A percentile compares a stretch with the other conserved stretches of the same genome.
These are phyloP conservation scores for Pangasius mekongensis DNA, from an alignment of 2,797 vertebrate species.

Conservation along the genomic window DNA sequence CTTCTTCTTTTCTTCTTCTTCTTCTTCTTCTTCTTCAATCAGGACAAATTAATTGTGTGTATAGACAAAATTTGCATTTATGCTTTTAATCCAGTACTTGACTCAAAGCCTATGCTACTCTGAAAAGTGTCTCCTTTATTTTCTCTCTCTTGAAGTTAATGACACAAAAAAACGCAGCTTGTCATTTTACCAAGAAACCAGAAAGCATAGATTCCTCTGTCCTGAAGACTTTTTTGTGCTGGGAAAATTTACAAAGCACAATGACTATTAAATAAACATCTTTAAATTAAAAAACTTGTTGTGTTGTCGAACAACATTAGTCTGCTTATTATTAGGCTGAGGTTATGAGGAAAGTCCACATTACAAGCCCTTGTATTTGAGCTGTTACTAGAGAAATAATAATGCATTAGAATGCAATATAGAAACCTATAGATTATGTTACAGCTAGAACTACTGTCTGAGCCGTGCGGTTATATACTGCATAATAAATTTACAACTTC, in stretches of 20 bases:
- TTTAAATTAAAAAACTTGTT: not conserved
- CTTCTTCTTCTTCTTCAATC: not conserved
- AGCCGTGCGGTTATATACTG: not conserved
- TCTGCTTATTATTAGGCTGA: not conserved
- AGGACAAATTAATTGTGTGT: not conserved
- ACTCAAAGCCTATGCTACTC: not conserved
- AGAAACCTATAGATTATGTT: not conserved
- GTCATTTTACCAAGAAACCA: not conserved
- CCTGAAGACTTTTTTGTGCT: not conserved
- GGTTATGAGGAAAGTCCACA: not conserved
- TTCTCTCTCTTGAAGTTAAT: not conserved
- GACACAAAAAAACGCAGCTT: not conserved
- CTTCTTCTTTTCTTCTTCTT: not conserved
- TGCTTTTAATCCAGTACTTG: conserved; percentile 23
- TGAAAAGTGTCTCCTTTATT: not conserved
- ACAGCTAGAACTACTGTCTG: not conserved
- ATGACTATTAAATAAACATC: too few species aligned
- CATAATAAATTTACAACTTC: not conserved
- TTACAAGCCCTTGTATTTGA: not conserved
- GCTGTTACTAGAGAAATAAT: not conserved
- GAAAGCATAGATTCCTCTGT: not conserved
- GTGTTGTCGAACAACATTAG: not conserved
- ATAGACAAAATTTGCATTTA: not conserved
- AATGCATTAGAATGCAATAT: not conserved
- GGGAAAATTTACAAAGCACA: too few species aligned